A percentile compares a stretch with the other conserved stretches of the same genome.
Evolutionary conservation across 2,797 vertebrate species (phyloP).

Genomic region (Parambassis ranga): DNA sequence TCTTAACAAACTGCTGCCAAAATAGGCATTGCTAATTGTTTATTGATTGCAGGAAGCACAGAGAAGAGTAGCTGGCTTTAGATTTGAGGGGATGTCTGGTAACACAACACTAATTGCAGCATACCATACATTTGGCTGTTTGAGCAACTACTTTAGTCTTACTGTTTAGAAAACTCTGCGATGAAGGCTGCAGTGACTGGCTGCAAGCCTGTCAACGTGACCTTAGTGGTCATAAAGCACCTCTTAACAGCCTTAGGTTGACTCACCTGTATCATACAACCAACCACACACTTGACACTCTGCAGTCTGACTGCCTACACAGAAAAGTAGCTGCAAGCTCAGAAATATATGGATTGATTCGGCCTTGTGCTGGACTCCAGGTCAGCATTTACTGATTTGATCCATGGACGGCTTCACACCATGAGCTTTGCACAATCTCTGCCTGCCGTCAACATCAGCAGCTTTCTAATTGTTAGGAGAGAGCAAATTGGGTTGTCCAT

Average conservation of each 20-base stretch:
- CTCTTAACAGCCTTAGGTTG: background rate
- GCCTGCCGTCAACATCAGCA: slow-evolving; percentile 31
- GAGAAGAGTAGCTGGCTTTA: background rate
- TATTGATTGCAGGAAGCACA: slow-evolving; percentile 6
- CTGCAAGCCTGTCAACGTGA: slow-evolving; percentile 10
- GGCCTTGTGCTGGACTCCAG: slow-evolving; percentile 18
- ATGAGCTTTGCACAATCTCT: slow-evolving; percentile 4
- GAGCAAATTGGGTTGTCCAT: slow-evolving; percentile 17
- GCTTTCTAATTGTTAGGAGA: slow-evolving; percentile 1
- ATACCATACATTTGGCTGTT: slow-evolving; percentile 18
- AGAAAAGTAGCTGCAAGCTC: slow-evolving; percentile 10
- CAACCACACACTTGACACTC: slow-evolving; percentile 9
- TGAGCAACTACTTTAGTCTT: slow-evolving; percentile 12
- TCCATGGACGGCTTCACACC: slow-evolving; percentile 21
- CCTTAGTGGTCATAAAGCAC: slow-evolving; percentile 13
- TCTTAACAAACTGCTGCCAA: background rate
- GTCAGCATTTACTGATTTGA: slow-evolving; percentile 32
- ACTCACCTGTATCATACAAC: slow-evolving; percentile 21
- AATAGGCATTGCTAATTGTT: slow-evolving; percentile 6
- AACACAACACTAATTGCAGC: slow-evolving; percentile 11
- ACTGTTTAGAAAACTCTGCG: no score
- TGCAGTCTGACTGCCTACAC: slow-evolving; percentile 19
- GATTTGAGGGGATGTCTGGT: background rate
- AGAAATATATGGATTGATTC: slow-evolving; percentile 13
- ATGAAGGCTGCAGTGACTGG: slow-evolving; percentile 33